Percentiles rank a stretch among this genome's conserved stretches.
phyloP scores from a whole-genome alignment of 2,888 invertebrate genomes.

The Ptychoptera contaminata region DNA sequence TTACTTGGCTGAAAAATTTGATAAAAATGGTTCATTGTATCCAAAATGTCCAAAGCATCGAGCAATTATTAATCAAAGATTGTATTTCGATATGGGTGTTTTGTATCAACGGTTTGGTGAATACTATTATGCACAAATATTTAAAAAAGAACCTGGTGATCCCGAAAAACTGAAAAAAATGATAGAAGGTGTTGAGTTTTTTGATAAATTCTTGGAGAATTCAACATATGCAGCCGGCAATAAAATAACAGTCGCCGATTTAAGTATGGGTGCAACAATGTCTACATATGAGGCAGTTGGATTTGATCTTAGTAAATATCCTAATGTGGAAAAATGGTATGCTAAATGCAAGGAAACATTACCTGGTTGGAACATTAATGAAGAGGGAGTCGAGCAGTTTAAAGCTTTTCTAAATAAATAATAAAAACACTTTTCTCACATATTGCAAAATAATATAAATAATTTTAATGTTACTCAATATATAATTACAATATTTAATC shows the following conservation, averaged over 20 bases:
- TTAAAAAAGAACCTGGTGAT: constrained; percentile 38
- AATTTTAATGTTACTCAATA: too few species aligned
- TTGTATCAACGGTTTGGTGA: constrained; percentile 46
- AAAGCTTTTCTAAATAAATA: background rate
- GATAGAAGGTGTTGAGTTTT: constrained; percentile 41
- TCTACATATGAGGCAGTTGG: constrained; percentile 46
- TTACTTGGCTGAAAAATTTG: constrained; percentile 16
- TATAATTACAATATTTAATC: too few species aligned
- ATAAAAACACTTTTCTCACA: too few species aligned
- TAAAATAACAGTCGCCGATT: constrained; percentile 51
- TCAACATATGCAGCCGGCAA: constrained; percentile 49
- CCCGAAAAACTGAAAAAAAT: constrained; percentile 44
- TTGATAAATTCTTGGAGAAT: constrained; percentile 49
- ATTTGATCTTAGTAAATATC: constrained; percentile 36
- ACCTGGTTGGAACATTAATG: background rate
- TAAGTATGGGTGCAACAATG: constrained; percentile 43
- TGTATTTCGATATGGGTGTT: constrained; percentile 57
- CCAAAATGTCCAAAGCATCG: constrained; percentile 55
- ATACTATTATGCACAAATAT: constrained; percentile 42
- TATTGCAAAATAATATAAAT: too few species aligned
- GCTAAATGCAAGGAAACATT: constrained; percentile 19
- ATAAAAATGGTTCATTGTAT: constrained; percentile 41
- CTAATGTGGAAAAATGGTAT: constrained; percentile 6
- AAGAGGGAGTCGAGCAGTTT: background rate
- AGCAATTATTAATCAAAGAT: constrained; percentile 51